Base-by-base conservation (phyloP, 2,888 invertebrate genomes). In the Cerastis leucographa region DNA sequence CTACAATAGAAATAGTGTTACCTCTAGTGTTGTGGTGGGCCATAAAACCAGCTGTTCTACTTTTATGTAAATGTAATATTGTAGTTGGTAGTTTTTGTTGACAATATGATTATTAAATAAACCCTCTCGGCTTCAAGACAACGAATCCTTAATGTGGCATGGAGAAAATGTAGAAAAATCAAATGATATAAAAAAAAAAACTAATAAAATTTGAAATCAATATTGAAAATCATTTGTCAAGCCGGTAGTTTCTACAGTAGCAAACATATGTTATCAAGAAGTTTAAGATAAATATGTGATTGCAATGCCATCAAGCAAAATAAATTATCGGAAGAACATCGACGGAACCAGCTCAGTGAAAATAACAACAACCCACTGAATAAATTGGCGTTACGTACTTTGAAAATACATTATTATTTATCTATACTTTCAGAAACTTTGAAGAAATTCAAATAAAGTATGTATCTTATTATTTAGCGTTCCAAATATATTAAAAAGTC, bases 1-100 rank as follows among this genome's bases (percentile, higher is more conserved):
- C 74, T 79, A 85, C 86, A 86, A 87, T 85, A 84, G 84, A 81
- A 85, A 84, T 85, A 79, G 81, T 81, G 80, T 76, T 86, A 85
- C 81, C 67, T 83, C 22, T 76, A 8, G 44, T 29, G 6, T 4
- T 7, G 2, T 17, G 51, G 35, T 7, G 40, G 68, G 85, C 85
- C 66, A 77, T 42, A 7, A 64, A 77, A 77, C 1, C 0, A 40
- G 73, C 22, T 40, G 22, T 29, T 59, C 19, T 17, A 56, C 3
- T 40, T 61, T 51, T 44, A 61, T 3, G n/a, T 73, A 4, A 40
- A 19, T n/a, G 22, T 42, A 40, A 40, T 35, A 35, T 35, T 62
- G 14, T n/a, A 4, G 40, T 62, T 56, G 14, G 25, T 56, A 29
- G 29, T 29, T 59, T 59, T 59, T 17, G 29, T 17, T 6, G 56